Base-by-base conservation (phyloP, 2,888 invertebrate genomes). In the Shargacucullia verbasci region DNA sequence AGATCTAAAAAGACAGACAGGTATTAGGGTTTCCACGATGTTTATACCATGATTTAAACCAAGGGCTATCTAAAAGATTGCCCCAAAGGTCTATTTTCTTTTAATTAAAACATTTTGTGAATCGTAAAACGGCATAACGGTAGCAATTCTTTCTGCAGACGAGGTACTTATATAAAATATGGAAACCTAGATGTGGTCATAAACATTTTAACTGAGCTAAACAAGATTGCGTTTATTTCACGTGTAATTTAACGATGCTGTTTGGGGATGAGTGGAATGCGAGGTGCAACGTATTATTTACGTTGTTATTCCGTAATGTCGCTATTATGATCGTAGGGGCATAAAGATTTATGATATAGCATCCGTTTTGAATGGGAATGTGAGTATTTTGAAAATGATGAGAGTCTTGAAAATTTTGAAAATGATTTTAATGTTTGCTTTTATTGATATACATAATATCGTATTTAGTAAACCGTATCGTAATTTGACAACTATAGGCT, bases 131-230 rank as follows among this genome's bases (percentile, higher is more conserved):
- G 45, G 56, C 54, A 61, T 59, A 66, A 46, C 39, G 35, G 52
- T 46, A 39, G 62, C 57, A 61, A 73, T 72, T 62, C 62, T 66
- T 69, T 59, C 40, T 20, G 35, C 57, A 54, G 62, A 73, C 48
- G 67, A 66, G 54, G 57, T 66, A 52, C 59, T 73, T 68, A 43
- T 58, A 62, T 49, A 63, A 75, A 65, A 71, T 67, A 75, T 62
- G 61, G 55, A 59, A 62, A 62, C 48, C 64, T 65, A 61, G 58
- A 73, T 56, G 49, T 57, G 53, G 12, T 56, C 58, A 60, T 77
- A 73, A 76, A 77, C 59, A 62, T 66, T 76, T 73, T 72, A 73
- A 76, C 56, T 65, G 53, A 54, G 55, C 25, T 65, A 61, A 69
- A 68, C 62, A 57, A 67, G 61, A 63, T 60, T 29, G 49, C 33